Percentiles rank a stretch among this genome's conserved stretches.
phyloP scores from a whole-genome alignment of 2,113 vertebrate species.

The Thalassarche chlororhynchos region DNA sequence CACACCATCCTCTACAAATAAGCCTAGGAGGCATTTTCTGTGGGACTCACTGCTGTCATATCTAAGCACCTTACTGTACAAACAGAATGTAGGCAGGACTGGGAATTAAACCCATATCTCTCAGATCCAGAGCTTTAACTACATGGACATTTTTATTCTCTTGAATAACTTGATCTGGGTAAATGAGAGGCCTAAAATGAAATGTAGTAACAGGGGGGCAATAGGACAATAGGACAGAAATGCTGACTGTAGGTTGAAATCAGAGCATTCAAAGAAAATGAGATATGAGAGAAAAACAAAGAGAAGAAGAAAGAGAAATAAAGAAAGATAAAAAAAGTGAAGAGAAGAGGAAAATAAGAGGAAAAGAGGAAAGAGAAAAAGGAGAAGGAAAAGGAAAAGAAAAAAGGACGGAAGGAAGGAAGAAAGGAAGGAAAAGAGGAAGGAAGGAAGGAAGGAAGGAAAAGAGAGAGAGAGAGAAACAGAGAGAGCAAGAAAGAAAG shows the following conservation, averaged over 20 bases:
- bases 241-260: neutral
- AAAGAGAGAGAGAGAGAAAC: too few species aligned
- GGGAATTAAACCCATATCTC: neutral
- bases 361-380: too few species aligned
- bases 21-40: neutral
- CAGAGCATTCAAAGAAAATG: neutral
- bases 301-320: neutral
- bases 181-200: constrained; percentile 15
- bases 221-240: neutral
- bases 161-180: neutral
- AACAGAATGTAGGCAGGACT: neutral
- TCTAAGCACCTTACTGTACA: neutral
- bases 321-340: neutral
- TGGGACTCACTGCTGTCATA: neutral
- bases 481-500: too few species aligned
- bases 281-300: neutral
- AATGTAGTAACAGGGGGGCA: neutral
- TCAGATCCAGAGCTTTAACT: neutral
- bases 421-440: too few species aligned
- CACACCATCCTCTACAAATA: neutral
- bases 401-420: too few species aligned
- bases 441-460: too few species aligned
- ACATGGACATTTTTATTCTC: neutral
- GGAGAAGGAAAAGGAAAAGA: too few species aligned
- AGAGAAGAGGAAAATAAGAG: too few species aligned